A percentile compares a stretch with the other conserved stretches of the same genome.
Conservation (phyloP, 1,140 invertebrate genomes). For the Trachelipus rathkii region DNA sequence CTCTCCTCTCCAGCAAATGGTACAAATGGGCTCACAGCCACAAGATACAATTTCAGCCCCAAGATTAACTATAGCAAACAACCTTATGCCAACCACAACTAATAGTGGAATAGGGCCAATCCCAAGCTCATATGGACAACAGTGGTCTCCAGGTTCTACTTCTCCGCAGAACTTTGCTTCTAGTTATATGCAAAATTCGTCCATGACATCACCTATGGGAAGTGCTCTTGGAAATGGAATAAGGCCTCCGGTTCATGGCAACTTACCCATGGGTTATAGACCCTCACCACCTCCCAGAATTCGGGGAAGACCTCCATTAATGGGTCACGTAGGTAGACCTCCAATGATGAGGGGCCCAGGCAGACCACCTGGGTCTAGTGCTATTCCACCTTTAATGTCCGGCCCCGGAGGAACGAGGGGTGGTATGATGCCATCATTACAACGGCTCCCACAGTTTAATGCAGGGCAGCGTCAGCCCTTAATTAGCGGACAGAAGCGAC, state of each 20-base stretch:
- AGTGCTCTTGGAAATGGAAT: background rate
- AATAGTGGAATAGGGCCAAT: slow-evolving; percentile 28
- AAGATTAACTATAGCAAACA: slow-evolving; percentile 43
- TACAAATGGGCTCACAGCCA: background rate
- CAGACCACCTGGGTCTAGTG: slow-evolving; percentile 36
- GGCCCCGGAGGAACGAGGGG: slow-evolving; percentile 39
- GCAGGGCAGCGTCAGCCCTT: slow-evolving; percentile 31
- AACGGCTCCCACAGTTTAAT: slow-evolving; percentile 36
- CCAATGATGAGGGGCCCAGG: slow-evolving; percentile 40
- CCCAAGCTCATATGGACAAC: slow-evolving; percentile 32
- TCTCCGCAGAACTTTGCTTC: slow-evolving; percentile 19
- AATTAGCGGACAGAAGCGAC: slow-evolving; percentile 31
- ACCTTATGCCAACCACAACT: slow-evolving; percentile 39
- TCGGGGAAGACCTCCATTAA: slow-evolving; percentile 39
- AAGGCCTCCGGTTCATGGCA: slow-evolving; percentile 36
- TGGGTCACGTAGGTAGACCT: slow-evolving; percentile 41
- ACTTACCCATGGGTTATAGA: slow-evolving; percentile 39
- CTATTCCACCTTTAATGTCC: slow-evolving; percentile 42
- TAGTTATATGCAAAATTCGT: slow-evolving; percentile 31
- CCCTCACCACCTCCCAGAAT: slow-evolving; percentile 42
- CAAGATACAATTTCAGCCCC: slow-evolving; percentile 23
- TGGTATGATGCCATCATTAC: slow-evolving; percentile 41
- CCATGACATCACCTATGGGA: slow-evolving; percentile 29
- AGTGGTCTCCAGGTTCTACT: slow-evolving; percentile 34
- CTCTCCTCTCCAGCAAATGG: background rate